phyloP scores from a whole-genome alignment of 2,113 vertebrate species.

The Chelonoidis abingdonii region DNA sequence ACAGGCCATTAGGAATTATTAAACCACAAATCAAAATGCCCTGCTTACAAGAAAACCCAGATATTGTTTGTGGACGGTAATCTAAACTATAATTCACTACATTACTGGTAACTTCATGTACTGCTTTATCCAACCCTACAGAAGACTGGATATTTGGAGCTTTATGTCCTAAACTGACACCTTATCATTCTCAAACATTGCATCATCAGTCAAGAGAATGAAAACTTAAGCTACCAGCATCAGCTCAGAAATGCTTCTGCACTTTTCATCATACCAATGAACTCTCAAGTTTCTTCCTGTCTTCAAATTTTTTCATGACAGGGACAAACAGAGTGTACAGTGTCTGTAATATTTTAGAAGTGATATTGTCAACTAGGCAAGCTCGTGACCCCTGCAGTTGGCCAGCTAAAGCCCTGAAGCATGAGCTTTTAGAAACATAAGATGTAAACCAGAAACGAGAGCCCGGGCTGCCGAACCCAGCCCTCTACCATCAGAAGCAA shows the following conservation, averaged over 20 bases:
- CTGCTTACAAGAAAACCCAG: neutral
- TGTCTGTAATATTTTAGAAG: neutral
- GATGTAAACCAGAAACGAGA: neutral
- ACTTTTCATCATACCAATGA: neutral
- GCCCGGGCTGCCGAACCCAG: neutral
- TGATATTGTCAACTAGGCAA: neutral
- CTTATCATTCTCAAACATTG: slow-evolving; percentile 18
- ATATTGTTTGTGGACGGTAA: neutral
- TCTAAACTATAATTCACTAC: slow-evolving; percentile 23
- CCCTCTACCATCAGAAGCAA: neutral
- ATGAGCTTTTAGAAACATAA: neutral
- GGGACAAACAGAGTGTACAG: neutral
- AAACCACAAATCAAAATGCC: slow-evolving; percentile 32
- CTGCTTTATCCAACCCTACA: slow-evolving; percentile 20
- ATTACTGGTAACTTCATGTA: slow-evolving; percentile 27
- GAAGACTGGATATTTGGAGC: slow-evolving; percentile 24
- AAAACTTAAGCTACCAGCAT: slow-evolving; percentile 9
- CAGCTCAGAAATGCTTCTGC: neutral
- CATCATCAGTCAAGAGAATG: slow-evolving; percentile 29
- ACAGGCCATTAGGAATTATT: slow-evolving; percentile 34
- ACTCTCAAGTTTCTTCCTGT: neutral
- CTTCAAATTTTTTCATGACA: neutral
- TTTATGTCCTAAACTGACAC: slow-evolving; percentile 3
- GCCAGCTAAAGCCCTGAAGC: neutral
- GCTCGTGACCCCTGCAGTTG: neutral